A percentile compares a stretch with the other conserved stretches of the same genome.
Evolutionary conservation across 35 echinoderm and acorn worm genomes (phyloP).

Genomic region (Lytechinus variegatus): DNA sequence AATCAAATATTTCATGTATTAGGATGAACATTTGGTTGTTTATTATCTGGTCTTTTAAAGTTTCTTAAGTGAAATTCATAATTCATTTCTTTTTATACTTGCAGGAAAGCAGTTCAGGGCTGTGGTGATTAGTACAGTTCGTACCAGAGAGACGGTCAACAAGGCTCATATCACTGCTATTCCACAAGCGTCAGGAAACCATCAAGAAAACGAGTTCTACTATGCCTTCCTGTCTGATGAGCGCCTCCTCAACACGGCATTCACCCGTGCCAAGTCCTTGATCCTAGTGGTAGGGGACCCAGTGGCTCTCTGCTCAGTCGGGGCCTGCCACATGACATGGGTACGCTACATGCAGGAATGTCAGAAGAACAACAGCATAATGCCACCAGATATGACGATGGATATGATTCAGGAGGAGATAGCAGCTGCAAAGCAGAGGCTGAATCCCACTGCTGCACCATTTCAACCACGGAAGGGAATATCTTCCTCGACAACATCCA

Average conservation of each 20-base stretch:
- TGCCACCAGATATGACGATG: constrained; percentile 39
- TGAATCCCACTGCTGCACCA: constrained; percentile 65
- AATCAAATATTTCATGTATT: too few relatives aligned
- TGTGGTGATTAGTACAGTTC: constrained; percentile 84
- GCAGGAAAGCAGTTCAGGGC: constrained; percentile 85
- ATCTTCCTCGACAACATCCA: not conserved
- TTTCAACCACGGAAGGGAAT: constrained; percentile 47
- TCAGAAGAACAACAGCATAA: constrained; percentile 57
- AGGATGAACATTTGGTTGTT: not conserved
- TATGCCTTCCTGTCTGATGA: constrained; percentile 82
- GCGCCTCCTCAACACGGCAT: constrained; percentile 85
- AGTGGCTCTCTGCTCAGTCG: constrained; percentile 70
- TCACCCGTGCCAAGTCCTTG: constrained; percentile 81
- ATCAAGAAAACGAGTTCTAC: constrained; percentile 50
- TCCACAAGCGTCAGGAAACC: constrained; percentile 21
- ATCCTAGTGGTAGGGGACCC: constrained; percentile 85
- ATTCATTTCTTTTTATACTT: constrained; percentile 15
- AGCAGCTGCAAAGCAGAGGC: constrained; percentile 36
- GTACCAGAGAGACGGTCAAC: constrained; percentile 75
- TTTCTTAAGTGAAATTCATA: not conserved
- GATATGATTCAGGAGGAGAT: constrained; percentile 61
- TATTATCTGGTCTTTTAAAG: not conserved
- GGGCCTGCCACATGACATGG: constrained; percentile 75
- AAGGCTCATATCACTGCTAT: constrained; percentile 75
- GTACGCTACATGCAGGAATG: constrained; percentile 73